Evolutionary conservation across 2,113 vertebrate species (phyloP), one percentile per base, ranked within the genome.

Genomic region (Mionectes macconnelli): DNA sequence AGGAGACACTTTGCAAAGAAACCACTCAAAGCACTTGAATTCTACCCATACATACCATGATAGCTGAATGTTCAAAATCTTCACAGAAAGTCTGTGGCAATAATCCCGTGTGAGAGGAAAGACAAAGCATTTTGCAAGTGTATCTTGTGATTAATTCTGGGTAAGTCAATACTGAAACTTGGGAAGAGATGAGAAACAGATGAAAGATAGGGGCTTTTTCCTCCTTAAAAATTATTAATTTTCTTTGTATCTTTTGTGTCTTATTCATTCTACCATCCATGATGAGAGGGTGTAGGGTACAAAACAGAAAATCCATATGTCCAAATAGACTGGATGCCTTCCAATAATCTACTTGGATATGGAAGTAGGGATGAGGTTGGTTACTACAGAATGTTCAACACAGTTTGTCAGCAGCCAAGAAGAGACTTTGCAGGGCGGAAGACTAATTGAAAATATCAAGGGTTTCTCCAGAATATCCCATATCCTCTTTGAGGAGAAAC

Each of bases 31-130:
- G 12, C 39, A 27, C 49, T 76, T 47, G 42, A 67, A 17, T 55
- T 93, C 79, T 79, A 5, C 19, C 22, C 0, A 0, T 19, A 13
- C 11, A 3, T 28, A 13, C n/a, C 30, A 9, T 9, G 30, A 42
- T 8, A 59, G 39, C 23, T 39, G 30, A 45, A 30, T 25, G 16
- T 56, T 72, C 40, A 73, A 83, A 73, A 57, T 37, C 44, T 66
- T 88, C 50, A 83, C 31, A 77, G 39, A 76, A 79, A 72, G 6
- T 25, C n/a, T 27, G 39, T 30, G 35, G 33, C 27, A 76, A 42
- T 28, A 76, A 39, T 28, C 24, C 37, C 55, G 40, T 0, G 19
- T 40, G 22, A 53, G 53, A 83, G 13, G 35, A 88, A 79, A 86
- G 25, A 9, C 23, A 72, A 85, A 79, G 21, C 5, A 42, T 64